Evolutionary conservation across 2,888 invertebrate genomes (phyloP).

Genomic region (Phlogophora meticulosa): DNA sequence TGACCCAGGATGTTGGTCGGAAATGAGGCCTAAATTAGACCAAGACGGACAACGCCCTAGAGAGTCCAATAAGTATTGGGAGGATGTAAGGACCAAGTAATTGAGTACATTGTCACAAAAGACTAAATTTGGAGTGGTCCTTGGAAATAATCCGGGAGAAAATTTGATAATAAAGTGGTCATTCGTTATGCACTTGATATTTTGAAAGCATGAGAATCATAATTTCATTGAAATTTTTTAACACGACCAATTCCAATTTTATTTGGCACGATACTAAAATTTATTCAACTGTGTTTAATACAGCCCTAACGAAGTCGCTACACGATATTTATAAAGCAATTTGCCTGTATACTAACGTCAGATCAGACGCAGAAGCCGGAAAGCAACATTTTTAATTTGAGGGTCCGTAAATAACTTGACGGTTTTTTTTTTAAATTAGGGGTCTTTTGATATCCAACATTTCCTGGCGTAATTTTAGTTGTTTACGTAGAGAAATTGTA

Average conservation of each 20-base stretch:
- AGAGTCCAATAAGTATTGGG: not conserved
- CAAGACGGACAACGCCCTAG: not conserved
- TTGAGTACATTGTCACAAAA: not conserved
- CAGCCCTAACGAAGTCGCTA: constrained; percentile 35
- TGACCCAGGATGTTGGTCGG: constrained; percentile 37
- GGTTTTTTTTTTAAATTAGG: constrained; percentile 28
- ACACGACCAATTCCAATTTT: constrained; percentile 16
- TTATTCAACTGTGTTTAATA: constrained; percentile 32
- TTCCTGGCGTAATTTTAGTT: constrained; percentile 21
- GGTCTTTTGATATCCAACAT: constrained; percentile 34
- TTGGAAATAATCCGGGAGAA: not conserved
- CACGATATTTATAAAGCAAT: constrained; percentile 59
- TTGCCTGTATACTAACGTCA: constrained; percentile 45
- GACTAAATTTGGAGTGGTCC: not conserved
- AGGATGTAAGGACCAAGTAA: constrained; percentile 7
- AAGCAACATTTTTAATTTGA: constrained; percentile 52
- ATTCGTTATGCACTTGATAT: constrained; percentile 7
- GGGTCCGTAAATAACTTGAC: constrained; percentile 32
- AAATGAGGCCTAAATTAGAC: constrained; percentile 35
- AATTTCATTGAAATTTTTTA: constrained; percentile 25
- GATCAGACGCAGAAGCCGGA: constrained; percentile 42
- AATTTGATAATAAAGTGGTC: not conserved
- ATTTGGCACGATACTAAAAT: constrained; percentile 18
- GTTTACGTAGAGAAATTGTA: constrained; percentile 30
- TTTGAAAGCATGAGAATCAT: constrained; percentile 14